Evolutionary conservation across 2,797 vertebrate species (phyloP).

Genomic region (Hydrolagus colliei): DNA sequence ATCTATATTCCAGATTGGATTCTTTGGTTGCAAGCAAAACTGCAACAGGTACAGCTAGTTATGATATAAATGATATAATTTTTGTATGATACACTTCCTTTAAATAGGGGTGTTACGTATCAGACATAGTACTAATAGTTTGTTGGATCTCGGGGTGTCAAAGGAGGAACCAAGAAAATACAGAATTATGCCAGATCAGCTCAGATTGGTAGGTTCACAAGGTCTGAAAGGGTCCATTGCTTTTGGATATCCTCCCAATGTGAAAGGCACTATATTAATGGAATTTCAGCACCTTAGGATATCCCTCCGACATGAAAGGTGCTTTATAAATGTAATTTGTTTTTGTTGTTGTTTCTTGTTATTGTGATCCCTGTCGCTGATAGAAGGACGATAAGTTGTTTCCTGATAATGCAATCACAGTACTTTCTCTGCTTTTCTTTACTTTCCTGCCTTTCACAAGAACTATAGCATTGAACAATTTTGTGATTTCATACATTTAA

Average conservation of each 20-base stretch:
- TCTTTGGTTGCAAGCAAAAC: no score
- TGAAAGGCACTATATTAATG: no score
- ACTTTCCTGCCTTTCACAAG: not conserved
- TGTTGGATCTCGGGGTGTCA: not conserved
- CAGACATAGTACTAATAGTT: not conserved
- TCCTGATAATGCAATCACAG: not conserved
- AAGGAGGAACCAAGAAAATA: not conserved
- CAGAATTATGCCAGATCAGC: not conserved
- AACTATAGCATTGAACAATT: no score
- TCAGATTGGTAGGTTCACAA: no score
- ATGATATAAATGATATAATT: no score
- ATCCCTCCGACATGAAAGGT: no score
- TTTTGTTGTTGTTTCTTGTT: not conserved
- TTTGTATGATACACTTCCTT: not conserved
- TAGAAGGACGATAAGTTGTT: not conserved
- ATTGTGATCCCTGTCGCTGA: not conserved
- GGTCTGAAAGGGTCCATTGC: no score
- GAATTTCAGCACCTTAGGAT: no score
- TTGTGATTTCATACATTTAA: not conserved
- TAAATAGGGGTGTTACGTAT: not conserved
- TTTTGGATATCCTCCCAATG: no score
- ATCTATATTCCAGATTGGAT: no score
- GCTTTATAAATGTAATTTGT: no score
- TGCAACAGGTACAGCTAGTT: no score
- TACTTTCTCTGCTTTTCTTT: not conserved